Conservation (phyloP, 2,888 invertebrate species). For the Lampropteryx suffumata region DNA sequence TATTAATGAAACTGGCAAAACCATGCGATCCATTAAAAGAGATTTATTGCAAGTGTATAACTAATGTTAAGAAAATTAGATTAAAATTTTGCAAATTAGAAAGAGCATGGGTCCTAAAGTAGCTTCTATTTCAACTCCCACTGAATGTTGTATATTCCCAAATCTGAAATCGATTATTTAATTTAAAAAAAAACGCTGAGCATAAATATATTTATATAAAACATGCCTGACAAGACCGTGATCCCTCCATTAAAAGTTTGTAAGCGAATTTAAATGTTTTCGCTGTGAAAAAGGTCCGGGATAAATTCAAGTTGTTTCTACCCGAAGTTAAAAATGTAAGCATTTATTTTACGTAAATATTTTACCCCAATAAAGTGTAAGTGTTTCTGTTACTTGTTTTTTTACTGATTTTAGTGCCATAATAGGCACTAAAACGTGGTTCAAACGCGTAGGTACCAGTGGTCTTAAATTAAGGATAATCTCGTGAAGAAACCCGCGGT, state of each 20-base stretch:
- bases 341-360: background rate
- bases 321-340: conserved; percentile 7
- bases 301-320: conserved; percentile 12
- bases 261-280: conserved; percentile 18
- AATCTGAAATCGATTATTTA: too few relatives aligned
- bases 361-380: conserved; percentile 14
- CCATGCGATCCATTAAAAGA: too few relatives aligned
- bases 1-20: too few relatives aligned
- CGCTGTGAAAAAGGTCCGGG: conserved; percentile 11
- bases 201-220: conserved; percentile 11
- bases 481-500: too few relatives aligned
- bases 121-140: background rate
- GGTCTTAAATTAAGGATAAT: too few relatives aligned
- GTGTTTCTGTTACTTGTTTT: conserved; percentile 10
- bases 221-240: conserved; percentile 2
- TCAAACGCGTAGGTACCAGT: too few relatives aligned
- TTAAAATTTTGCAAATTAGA: too few relatives aligned
- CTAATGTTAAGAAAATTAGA: too few relatives aligned
- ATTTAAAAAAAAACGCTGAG: background rate
- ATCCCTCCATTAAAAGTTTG: conserved; percentile 20
- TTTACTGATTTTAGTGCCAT: background rate
- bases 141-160: background rate
- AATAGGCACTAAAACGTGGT: too few relatives aligned
- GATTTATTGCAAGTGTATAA: too few relatives aligned
- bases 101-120: too few relatives aligned